Percentiles rank a stretch among this genome's conserved stretches.
Evolutionary conservation across 2,888 invertebrate genomes (phyloP).

Genomic region (Parelbella ahira): DNA sequence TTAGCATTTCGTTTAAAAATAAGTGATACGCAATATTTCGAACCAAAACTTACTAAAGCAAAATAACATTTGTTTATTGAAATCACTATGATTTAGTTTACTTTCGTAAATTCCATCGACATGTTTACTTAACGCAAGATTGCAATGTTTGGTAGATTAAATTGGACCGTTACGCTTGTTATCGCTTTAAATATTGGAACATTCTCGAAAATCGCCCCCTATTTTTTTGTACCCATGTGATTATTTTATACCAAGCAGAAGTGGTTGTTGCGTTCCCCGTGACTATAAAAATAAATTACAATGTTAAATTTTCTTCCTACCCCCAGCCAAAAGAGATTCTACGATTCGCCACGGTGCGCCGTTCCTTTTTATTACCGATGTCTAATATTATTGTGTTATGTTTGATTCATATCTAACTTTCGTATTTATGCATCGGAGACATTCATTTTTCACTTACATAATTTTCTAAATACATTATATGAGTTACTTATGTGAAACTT

Average conservation of each 20-base stretch:
- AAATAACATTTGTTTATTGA: no score
- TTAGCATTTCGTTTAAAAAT: no score
- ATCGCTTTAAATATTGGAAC: constrained; percentile 21
- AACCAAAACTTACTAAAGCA: no score
- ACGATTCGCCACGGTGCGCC: constrained; percentile 63
- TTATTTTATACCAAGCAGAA: constrained; percentile 27
- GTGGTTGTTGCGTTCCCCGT: constrained; percentile 41
- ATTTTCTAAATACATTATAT: no score
- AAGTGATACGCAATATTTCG: no score
- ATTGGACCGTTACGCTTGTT: constrained; percentile 16
- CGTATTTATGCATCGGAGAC: neutral
- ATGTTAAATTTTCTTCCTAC: constrained; percentile 74
- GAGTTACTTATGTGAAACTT: no score
- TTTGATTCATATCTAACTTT: constrained; percentile 19
- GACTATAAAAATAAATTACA: constrained; percentile 76
- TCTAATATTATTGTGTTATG: constrained; percentile 20
- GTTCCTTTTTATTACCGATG: constrained; percentile 50
- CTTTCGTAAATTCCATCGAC: constrained; percentile 9
- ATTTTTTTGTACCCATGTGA: constrained; percentile 21
- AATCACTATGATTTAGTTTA: no score
- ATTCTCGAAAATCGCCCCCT: constrained; percentile 11
- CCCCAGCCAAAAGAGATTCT: constrained; percentile 61
- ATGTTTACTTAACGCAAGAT: constrained; percentile 8
- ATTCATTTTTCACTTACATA: no score
- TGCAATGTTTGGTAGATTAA: constrained; percentile 16